Evolutionary conservation across 2,888 invertebrate genomes (phyloP), one percentile per base, ranked within the genome.

Genomic region (Pseudolycoriella hygida): DNA sequence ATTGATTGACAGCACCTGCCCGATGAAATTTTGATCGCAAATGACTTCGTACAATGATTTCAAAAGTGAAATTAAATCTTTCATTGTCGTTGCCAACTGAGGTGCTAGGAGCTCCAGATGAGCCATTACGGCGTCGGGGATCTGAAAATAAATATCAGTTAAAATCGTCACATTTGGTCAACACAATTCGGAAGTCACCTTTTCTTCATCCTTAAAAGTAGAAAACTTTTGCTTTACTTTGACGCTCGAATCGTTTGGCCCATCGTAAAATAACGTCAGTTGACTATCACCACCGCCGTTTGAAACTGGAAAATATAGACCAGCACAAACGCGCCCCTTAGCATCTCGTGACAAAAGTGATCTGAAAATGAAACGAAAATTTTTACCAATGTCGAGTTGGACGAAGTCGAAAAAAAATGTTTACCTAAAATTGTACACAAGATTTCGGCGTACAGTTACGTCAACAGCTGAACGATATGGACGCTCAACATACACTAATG

Each of bases 381-480:
- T 12, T 37, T 8, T 8, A 4, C 25, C 25, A 25, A 25, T 4
- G 15, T 12, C 34, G 3, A 45, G 31, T 37, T 17, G 10, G 5
- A 15, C 18, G 18, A 40, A 37, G 15, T 15, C 43, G 20, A n/a
- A 19, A 39, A 17, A 17, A 5, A 14, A 25, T 20, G 17, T 45
- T 49, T 54, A 70, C 70, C 69, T 75, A 60, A 82, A 77, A 57
- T 84, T 82, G 69, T 89, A 90, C 17, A 85, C 81, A 55, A 90
- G 67, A 62, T 90, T 90, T 54, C 92, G 76, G 56, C 90, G 78
- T 60, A 92, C 90, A 0, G 90, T 87, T 20, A 90, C 84, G 59
- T 80, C 80, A 44, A 90, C 74, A 41, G 86, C 83, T 44, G 82
- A 80, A 52, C 81, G 68, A 60, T 85, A 89, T 4, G 86, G 79